Percentiles rank a stretch among this genome's conserved stretches.
These are phyloP conservation scores for Phyto melanocephala DNA, from an alignment of 2,888 invertebrate genomes.

Conservation along the genomic window DNA sequence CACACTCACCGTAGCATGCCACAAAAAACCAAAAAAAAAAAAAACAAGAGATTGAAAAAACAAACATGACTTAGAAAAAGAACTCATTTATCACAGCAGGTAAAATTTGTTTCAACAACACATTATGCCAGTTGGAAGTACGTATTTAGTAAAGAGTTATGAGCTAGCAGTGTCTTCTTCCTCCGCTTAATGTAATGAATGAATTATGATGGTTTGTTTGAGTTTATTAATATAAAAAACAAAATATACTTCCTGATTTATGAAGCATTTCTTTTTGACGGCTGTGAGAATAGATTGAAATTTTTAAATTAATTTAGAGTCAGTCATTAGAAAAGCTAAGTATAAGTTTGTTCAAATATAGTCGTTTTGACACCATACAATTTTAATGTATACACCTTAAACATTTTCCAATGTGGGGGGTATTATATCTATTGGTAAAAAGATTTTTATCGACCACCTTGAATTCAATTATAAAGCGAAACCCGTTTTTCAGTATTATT, in stretches of 20 bases:
- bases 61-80: conserved; percentile 22
- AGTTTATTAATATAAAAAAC: background rate
- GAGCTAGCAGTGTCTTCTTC: background rate
- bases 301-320: too few relatives aligned
- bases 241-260: conserved; percentile 22
- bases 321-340: too few relatives aligned
- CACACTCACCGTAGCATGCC: background rate
- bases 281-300: too few relatives aligned
- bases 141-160: background rate
- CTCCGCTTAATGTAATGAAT: background rate
- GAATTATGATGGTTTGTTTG: conserved; percentile 17
- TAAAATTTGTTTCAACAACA: conserved; percentile 37
- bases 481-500: too few relatives aligned
- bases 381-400: too few relatives aligned
- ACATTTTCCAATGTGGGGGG: too few relatives aligned
- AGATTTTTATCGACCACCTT: too few relatives aligned
- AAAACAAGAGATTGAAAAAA: conserved; percentile 40
- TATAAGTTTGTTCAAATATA: too few relatives aligned
- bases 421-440: too few relatives aligned
- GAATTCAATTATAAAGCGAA: too few relatives aligned
- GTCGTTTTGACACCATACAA: too few relatives aligned
- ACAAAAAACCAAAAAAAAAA: too few relatives aligned
- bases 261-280: background rate
- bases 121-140: conserved; percentile 17
- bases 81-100: conserved; percentile 60